phyloP scores from a whole-genome alignment of 1,140 invertebrate genomes.

The Heterodera carotae region DNA sequence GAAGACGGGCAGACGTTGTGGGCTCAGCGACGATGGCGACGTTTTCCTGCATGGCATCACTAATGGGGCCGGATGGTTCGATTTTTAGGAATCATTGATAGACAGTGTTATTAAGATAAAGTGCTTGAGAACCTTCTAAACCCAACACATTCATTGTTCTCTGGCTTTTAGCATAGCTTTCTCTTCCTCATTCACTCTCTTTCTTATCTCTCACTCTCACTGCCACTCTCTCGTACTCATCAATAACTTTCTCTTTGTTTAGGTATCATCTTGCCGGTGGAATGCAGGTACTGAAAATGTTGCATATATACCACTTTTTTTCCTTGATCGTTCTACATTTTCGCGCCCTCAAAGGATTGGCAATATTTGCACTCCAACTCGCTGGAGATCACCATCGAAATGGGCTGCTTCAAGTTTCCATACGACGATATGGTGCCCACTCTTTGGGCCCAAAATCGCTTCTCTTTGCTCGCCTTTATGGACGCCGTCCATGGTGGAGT shows the following conservation, averaged over 20 bases:
- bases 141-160: too few relatives aligned
- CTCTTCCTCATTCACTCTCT: too few relatives aligned
- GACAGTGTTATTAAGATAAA: too few relatives aligned
- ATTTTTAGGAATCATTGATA: neutral
- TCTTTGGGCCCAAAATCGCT: constrained; percentile 86
- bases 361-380: constrained; percentile 89
- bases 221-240: too few relatives aligned
- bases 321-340: too few relatives aligned
- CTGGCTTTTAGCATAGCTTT: too few relatives aligned
- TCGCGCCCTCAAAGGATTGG: constrained; percentile 77
- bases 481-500: constrained; percentile 85
- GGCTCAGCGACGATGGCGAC: constrained; percentile 53
- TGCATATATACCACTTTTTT: too few relatives aligned
- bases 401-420: constrained; percentile 91
- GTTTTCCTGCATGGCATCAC: constrained; percentile 74
- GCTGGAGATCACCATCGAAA: constrained; percentile 90
- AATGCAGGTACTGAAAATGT: constrained; percentile 76
- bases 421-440: constrained; percentile 73
- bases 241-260: neutral
- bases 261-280: constrained; percentile 69
- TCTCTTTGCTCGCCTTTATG: constrained; percentile 81
- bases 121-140: too few relatives aligned
- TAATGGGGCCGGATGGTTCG: constrained; percentile 80
- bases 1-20: constrained; percentile 61
- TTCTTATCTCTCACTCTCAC: too few relatives aligned